Conservation (phyloP, 2,113 vertebrate species). For the Anguilla rostrata region DNA sequence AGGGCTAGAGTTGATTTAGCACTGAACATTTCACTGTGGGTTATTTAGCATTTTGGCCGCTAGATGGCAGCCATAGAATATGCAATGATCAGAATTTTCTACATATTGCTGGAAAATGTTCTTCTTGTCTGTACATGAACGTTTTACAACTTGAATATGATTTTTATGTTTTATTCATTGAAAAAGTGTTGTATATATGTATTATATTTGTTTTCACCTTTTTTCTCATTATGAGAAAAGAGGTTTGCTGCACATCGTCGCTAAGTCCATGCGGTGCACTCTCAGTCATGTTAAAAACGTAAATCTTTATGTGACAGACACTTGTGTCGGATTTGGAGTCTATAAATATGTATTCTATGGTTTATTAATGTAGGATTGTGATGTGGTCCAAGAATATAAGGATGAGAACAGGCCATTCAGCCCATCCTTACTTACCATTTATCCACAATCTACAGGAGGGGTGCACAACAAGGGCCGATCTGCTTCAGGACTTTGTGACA, state of each 20-base stretch:
- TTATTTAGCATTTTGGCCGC: slow-evolving; percentile 3
- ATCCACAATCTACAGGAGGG: too few relatives aligned
- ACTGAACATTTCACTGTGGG: not conserved
- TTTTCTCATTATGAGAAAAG: too few relatives aligned
- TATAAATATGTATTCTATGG: not conserved
- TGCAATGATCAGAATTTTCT: not conserved
- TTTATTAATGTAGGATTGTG: not conserved
- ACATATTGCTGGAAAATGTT: not conserved
- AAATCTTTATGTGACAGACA: not conserved
- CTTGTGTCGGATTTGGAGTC: not conserved
- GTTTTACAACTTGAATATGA: not conserved
- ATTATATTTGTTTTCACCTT: too few relatives aligned
- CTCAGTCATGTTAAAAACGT: not conserved
- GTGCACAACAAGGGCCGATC: too few relatives aligned
- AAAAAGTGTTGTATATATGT: not conserved
- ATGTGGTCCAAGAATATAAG: not conserved
- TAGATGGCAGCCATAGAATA: slow-evolving; percentile 16
- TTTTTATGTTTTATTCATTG: not conserved
- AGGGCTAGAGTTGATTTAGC: too few relatives aligned
- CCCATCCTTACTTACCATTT: too few relatives aligned
- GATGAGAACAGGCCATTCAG: too few relatives aligned
- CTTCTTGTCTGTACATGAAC: not conserved
- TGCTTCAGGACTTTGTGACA: too few relatives aligned
- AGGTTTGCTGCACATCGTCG: not conserved
- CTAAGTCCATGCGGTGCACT: not conserved